Conservation (phyloP, 1,140 invertebrate species). For the Oryctes rhinoceros region DNA sequence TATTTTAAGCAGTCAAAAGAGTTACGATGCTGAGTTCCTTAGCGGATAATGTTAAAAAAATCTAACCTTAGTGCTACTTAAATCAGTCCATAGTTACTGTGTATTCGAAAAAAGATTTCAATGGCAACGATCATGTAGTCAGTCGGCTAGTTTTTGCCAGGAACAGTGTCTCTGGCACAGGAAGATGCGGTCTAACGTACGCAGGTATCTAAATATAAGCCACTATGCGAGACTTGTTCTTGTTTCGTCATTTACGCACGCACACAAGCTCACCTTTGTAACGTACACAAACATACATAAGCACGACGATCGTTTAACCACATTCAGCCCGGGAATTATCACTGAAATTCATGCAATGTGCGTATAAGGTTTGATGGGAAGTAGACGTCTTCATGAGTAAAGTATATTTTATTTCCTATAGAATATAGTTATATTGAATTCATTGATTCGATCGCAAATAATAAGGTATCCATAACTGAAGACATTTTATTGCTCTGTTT, state of each 20-base stretch:
- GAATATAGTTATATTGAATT: too few species aligned
- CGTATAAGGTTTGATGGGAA: not conserved
- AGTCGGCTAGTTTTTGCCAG: slow-evolving; percentile 35
- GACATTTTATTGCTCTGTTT: too few species aligned
- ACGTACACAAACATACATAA: slow-evolving; percentile 13
- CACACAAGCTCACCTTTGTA: not conserved
- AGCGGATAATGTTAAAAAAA: too few species aligned
- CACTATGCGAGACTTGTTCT: slow-evolving; percentile 31
- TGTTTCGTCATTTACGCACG: slow-evolving; percentile 24
- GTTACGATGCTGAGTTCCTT: too few species aligned
- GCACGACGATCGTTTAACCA: not conserved
- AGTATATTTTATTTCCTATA: too few species aligned
- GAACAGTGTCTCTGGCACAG: slow-evolving; percentile 36
- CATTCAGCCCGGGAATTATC: slow-evolving; percentile 7
- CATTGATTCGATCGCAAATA: too few species aligned
- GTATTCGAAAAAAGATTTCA: slow-evolving; percentile 26
- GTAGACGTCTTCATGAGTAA: too few species aligned
- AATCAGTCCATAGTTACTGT: not conserved
- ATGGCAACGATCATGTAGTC: slow-evolving; percentile 15
- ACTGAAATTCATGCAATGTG: not conserved
- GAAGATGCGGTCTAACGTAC: slow-evolving; percentile 33
- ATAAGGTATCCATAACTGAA: too few species aligned
- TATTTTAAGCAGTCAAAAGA: too few species aligned
- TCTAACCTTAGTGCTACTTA: not conserved
- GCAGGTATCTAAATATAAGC: slow-evolving; percentile 36